Conservation (phyloP, 2,113 vertebrate species). For the Thomomys bottae region DNA sequence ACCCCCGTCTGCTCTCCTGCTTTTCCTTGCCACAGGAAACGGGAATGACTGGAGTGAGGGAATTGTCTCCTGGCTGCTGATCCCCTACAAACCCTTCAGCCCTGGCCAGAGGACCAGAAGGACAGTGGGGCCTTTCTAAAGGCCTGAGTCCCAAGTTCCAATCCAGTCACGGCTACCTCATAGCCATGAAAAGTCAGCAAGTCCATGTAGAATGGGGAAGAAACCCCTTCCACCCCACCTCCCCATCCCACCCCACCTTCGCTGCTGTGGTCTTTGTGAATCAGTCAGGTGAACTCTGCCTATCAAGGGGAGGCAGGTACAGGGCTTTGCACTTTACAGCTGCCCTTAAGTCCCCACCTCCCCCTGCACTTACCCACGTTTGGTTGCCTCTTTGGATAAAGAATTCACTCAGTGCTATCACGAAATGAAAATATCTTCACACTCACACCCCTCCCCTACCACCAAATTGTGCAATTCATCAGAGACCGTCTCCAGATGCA, state of each 20-base stretch:
- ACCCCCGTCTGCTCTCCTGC: background rate
- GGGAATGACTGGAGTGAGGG: background rate
- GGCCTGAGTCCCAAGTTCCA: background rate
- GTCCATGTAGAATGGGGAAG: background rate
- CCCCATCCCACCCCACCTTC: too few species aligned
- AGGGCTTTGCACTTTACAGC: too few species aligned
- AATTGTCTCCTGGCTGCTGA: fast-evolving
- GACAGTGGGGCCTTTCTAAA: background rate
- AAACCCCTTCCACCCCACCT: too few species aligned
- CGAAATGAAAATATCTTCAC: background rate
- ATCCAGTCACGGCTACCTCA: too few species aligned
- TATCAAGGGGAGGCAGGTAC: too few species aligned
- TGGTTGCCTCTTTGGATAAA: background rate
- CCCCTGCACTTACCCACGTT: too few species aligned
- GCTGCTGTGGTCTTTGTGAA: too few species aligned
- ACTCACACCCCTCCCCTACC: too few species aligned
- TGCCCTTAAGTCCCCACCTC: too few species aligned
- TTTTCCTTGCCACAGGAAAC: background rate
- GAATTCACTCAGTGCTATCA: background rate
- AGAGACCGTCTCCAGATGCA: background rate
- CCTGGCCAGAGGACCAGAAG: background rate
- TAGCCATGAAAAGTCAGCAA: background rate
- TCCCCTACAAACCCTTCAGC: background rate
- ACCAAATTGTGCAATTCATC: too few species aligned
- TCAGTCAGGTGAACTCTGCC: too few species aligned